Percentiles rank a stretch among this genome's conserved stretches.
These are phyloP conservation scores for Anguilla marmorata DNA, from an alignment of 2,797 vertebrate genomes.

Conservation along the genomic window DNA sequence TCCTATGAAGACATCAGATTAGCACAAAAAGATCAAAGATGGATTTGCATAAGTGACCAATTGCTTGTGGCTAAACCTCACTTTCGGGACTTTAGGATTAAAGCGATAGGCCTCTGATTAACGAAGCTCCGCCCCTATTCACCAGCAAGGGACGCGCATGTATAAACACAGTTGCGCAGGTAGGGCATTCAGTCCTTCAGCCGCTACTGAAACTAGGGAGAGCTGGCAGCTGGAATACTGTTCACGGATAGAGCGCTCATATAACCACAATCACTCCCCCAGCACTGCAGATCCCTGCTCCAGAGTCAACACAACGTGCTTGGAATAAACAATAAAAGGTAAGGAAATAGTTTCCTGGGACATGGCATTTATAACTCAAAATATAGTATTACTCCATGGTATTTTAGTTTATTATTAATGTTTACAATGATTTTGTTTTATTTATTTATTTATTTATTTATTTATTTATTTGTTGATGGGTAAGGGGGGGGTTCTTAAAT, in stretches of 20 bases:
- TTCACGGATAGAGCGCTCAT: slow-evolving; percentile 17
- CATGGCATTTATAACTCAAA: neutral
- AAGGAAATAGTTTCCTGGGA: neutral
- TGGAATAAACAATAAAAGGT: slow-evolving; percentile 53
- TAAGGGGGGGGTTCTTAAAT: neutral
- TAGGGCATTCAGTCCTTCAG: slow-evolving; percentile 34
- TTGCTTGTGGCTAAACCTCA: slow-evolving; percentile 2
- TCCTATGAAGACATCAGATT: slow-evolving; percentile 36
- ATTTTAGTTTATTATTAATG: neutral
- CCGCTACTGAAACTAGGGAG: slow-evolving; percentile 27
- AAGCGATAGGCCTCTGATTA: slow-evolving; percentile 45
- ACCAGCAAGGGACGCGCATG: slow-evolving; percentile 54
- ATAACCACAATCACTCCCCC: neutral
- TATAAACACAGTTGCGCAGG: slow-evolving; percentile 49
- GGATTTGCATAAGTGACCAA: slow-evolving; percentile 29
- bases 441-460: neutral
- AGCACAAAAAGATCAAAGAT: slow-evolving; percentile 47
- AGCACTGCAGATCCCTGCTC: neutral
- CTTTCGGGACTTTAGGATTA: slow-evolving; percentile 11
- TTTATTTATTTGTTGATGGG: neutral
- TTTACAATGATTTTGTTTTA: neutral
- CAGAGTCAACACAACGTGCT: slow-evolving; percentile 31
- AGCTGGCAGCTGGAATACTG: slow-evolving; percentile 39
- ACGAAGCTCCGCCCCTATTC: slow-evolving; percentile 62
- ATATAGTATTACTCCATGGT: neutral